A percentile compares a stretch with the other conserved stretches of the same genome.
phyloP scores from a whole-genome alignment of 2,797 vertebrate genomes.

The Mareca strepera region DNA sequence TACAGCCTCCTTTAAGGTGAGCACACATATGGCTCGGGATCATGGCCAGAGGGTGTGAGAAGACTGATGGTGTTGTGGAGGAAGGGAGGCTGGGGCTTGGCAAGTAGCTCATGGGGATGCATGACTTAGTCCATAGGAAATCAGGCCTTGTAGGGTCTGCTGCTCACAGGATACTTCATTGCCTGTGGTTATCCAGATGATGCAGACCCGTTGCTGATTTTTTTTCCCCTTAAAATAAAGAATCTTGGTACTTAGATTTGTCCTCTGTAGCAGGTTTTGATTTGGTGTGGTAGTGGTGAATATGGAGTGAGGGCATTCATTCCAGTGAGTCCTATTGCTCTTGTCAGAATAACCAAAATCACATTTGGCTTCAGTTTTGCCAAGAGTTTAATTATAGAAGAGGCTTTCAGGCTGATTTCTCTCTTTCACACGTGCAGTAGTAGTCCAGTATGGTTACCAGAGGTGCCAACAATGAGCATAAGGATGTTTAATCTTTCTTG shows the following conservation, averaged over 20 bases:
- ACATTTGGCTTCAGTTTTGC: background rate
- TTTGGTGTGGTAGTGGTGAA: background rate
- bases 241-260: background rate
- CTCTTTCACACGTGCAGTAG: background rate
- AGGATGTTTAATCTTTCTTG: background rate
- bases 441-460: background rate
- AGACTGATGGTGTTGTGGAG: background rate
- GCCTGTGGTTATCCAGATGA: background rate
- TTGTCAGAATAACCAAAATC: background rate
- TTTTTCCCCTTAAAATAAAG: background rate
- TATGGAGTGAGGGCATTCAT: background rate
- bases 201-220: background rate
- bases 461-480: background rate
- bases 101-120: rapidly evolving
- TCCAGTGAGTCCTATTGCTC: background rate
- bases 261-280: background rate
- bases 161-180: background rate
- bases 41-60: rapidly evolving
- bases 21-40: background rate
- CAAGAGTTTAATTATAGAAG: background rate
- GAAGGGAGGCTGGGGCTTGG: background rate
- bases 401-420: background rate
- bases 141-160: background rate
- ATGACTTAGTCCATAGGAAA: rapidly evolving
- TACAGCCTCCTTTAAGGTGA: too few relatives aligned